These are phyloP conservation scores for Andrena flavipes DNA, from an alignment of 2,888 invertebrate species.

Conservation along the genomic window DNA sequence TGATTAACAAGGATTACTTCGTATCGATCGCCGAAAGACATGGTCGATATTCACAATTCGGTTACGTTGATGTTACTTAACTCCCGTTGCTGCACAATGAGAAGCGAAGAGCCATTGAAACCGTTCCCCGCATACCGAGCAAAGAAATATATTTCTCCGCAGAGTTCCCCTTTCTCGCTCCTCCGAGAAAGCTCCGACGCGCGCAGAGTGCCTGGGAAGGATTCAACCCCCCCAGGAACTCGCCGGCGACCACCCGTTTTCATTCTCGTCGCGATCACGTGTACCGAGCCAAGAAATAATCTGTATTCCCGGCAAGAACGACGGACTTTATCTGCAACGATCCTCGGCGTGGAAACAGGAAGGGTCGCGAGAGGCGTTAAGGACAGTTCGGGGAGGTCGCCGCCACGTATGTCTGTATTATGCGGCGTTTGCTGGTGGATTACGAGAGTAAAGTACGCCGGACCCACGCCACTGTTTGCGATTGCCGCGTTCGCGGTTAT, in stretches of 20 bases:
- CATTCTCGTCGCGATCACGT: not conserved
- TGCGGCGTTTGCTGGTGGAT: constrained; percentile 80
- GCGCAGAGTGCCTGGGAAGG: not conserved
- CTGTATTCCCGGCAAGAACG: not conserved
- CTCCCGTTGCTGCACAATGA: too few relatives aligned
- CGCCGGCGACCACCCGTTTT: not conserved
- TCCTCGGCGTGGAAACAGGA: not conserved
- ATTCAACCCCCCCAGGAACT: not conserved
- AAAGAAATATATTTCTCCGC: too few relatives aligned
- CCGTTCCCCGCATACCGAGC: too few relatives aligned
- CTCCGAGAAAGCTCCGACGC: too few relatives aligned
- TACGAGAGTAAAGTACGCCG: constrained; percentile 80
- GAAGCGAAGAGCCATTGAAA: too few relatives aligned
- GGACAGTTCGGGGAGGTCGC: constrained; percentile 69
- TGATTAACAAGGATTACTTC: constrained; percentile 36
- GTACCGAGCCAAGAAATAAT: constrained; percentile 25
- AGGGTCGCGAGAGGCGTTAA: constrained; percentile 49
- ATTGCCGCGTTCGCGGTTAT: constrained; percentile 80
- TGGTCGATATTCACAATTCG: too few relatives aligned
- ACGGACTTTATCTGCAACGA: constrained; percentile 7
- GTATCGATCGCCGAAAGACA: not conserved
- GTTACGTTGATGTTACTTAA: too few relatives aligned
- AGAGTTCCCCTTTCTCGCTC: too few relatives aligned
- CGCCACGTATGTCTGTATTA: constrained; percentile 81
- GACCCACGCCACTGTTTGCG: constrained; percentile 74